Percentiles rank a stretch among this genome's conserved stretches.
Evolutionary conservation across 1,140 invertebrate genomes (phyloP).

Genomic region (Papilio polytes): DNA sequence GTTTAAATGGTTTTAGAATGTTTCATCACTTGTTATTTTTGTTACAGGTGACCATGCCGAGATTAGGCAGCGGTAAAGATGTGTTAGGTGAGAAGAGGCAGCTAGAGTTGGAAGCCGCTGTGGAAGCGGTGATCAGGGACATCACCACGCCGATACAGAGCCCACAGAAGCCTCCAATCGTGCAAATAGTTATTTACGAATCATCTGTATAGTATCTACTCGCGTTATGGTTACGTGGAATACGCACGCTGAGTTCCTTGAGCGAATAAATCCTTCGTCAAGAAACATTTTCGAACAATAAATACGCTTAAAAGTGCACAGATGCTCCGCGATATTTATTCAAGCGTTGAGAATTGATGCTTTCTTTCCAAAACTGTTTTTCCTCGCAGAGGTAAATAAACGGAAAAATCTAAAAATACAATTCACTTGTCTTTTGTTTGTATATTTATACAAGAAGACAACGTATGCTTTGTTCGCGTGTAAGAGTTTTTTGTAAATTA

Average conservation of each 20-base stretch:
- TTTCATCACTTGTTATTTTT: constrained; percentile 36
- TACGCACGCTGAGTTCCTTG: constrained; percentile 18
- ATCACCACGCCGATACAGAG: constrained; percentile 85
- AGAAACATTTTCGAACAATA: neutral
- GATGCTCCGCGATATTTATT: constrained; percentile 16
- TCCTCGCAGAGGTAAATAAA: constrained; percentile 16
- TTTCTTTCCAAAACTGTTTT: constrained; percentile 15
- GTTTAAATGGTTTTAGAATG: neutral
- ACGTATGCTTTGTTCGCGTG: neutral
- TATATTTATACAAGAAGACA: neutral
- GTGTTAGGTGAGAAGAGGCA: constrained; percentile 73
- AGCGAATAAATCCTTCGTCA: constrained; percentile 29
- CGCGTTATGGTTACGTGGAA: neutral
- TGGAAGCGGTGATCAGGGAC: constrained; percentile 89
- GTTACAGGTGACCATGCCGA: constrained; percentile 77
- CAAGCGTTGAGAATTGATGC: constrained; percentile 5
- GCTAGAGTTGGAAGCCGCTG: constrained; percentile 88
- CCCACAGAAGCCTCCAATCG: constrained; percentile 85
- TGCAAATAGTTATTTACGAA: constrained; percentile 95
- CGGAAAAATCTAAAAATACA: constrained; percentile 11
- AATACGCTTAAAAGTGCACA: constrained; percentile 29
- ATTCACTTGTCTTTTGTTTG: constrained; percentile 7
- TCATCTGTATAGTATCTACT: constrained; percentile 86
- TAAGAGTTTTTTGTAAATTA: neutral
- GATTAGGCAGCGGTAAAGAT: constrained; percentile 58